phyloP scores from a whole-genome alignment of 2,888 invertebrate genomes.

The Copidosoma aretas region DNA sequence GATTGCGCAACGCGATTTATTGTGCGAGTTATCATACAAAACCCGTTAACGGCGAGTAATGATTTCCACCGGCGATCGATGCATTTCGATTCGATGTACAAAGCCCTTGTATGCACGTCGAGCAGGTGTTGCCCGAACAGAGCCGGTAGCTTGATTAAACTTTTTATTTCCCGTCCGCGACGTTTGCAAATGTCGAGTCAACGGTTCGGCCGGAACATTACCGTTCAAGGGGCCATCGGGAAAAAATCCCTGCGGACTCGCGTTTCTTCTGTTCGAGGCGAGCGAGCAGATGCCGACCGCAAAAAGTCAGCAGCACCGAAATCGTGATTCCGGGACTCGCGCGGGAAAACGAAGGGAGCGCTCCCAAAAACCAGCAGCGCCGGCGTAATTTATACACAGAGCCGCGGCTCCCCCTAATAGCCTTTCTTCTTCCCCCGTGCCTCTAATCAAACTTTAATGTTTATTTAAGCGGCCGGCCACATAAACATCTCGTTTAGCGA shows the following conservation, averaged over 20 bases:
- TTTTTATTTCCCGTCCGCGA: not conserved
- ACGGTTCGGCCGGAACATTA: too few species aligned
- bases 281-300: too few species aligned
- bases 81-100: not conserved
- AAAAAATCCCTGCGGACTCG: too few species aligned
- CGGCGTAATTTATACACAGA: not conserved
- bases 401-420: not conserved
- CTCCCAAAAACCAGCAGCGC: not conserved
- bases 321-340: too few species aligned
- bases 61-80: not conserved
- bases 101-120: not conserved
- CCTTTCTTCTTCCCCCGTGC: not conserved
- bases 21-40: slow-evolving; percentile 1
- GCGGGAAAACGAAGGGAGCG: too few species aligned
- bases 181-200: too few species aligned
- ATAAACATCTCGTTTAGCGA: slow-evolving; percentile 16
- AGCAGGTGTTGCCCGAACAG: not conserved
- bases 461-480: slow-evolving; percentile 16
- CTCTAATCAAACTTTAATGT: slow-evolving; percentile 35
- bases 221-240: too few species aligned
- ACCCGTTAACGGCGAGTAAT: not conserved
- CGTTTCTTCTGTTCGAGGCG: too few species aligned
- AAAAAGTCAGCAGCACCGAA: too few species aligned
- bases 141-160: not conserved
- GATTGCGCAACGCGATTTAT: slow-evolving; percentile 14